Conservation (phyloP, 1,140 invertebrate genomes). For the Portunus trituberculatus region DNA sequence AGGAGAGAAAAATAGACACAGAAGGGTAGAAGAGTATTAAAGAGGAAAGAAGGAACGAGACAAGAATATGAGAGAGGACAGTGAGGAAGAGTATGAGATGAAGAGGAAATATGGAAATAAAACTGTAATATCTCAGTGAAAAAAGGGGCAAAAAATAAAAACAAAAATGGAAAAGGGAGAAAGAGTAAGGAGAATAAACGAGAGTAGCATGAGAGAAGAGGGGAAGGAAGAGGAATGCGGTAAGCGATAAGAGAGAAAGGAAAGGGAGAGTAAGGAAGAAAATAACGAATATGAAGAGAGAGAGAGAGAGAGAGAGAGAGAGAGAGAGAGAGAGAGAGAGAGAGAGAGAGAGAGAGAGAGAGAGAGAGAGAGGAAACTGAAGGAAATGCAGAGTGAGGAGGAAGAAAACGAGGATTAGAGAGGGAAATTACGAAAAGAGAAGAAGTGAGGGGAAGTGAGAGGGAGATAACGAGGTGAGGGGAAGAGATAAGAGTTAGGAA, state of each 20-base stretch:
- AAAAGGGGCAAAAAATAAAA: not conserved
- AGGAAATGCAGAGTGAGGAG: not conserved
- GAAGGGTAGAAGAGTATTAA: not conserved
- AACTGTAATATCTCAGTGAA: no score
- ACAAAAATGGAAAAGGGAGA: not conserved
- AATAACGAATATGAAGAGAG: not conserved
- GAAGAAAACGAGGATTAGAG: not conserved
- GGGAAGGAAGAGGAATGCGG: not conserved
- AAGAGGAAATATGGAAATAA: no score
- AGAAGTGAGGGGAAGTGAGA: no score
- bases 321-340: not conserved
- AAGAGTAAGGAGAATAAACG: not conserved
- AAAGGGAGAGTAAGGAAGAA: slow-evolving; percentile 16
- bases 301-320: slow-evolving; percentile 1
- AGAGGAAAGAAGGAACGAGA: not conserved
- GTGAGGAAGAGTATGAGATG: not conserved
- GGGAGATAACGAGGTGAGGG: not conserved
- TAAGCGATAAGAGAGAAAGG: not conserved
- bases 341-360: no score
- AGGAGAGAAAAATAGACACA: no score
- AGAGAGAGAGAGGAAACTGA: not conserved
- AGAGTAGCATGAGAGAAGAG: not conserved
- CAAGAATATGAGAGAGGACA: not conserved
- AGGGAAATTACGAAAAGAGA: no score
- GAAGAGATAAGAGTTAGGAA: not conserved